Percentiles rank a stretch among this genome's conserved stretches.
These are phyloP conservation scores for Pteronotus mesoamericanus DNA, from an alignment of 2,797 vertebrate genomes.

Conservation along the genomic window DNA sequence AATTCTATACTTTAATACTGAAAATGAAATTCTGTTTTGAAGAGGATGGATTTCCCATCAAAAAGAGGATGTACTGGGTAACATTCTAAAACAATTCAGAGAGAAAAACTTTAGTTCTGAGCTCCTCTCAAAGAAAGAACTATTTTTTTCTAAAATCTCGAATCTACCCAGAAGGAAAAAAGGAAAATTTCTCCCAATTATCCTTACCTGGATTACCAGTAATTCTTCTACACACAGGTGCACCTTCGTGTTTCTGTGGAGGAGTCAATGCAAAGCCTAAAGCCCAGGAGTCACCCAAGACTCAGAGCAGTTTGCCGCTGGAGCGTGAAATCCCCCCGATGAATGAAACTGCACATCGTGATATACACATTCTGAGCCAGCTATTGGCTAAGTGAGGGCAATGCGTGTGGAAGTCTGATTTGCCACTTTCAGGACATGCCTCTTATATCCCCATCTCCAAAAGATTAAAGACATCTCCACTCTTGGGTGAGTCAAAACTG, in stretches of 20 bases:
- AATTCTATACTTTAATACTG: background rate
- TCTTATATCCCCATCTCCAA: conserved; percentile 39
- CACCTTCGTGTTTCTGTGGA: background rate
- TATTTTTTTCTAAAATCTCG: background rate
- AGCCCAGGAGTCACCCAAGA: background rate
- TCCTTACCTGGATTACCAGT: conserved; percentile 13
- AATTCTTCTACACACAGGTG: background rate
- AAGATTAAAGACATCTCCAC: background rate
- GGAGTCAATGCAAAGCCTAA: background rate
- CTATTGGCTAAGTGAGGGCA: conserved; percentile 20
- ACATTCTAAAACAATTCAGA: background rate
- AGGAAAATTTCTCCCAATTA: background rate
- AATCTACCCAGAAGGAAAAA: background rate
- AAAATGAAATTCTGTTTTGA: conserved; percentile 51
- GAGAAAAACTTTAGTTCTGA: background rate
- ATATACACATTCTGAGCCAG: background rate
- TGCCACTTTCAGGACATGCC: conserved; percentile 20
- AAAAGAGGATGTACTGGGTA: background rate
- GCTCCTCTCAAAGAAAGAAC: background rate
- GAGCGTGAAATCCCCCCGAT: conserved; percentile 30
- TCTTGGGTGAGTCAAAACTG: conserved; percentile 46
- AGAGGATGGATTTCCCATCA: background rate
- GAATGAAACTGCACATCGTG: conserved; percentile 18
- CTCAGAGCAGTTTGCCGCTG: background rate
- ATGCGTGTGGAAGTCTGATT: conserved; percentile 51